A percentile compares a stretch with the other conserved stretches of the same genome.
phyloP scores from a whole-genome alignment of 2,113 vertebrate genomes.

The Chunga burmeisteri region DNA sequence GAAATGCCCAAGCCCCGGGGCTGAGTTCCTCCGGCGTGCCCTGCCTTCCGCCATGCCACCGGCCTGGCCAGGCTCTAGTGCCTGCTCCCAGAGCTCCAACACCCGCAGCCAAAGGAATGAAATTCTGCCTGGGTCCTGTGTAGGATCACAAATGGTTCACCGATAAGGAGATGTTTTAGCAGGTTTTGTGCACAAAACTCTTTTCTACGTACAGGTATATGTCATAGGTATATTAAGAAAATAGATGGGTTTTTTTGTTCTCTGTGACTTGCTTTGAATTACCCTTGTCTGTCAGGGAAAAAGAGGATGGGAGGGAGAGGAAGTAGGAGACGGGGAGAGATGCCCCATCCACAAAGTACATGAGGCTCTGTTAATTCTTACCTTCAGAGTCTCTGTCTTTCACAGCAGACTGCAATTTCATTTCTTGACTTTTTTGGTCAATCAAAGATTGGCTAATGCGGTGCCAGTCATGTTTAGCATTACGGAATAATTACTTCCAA shows the following conservation, averaged over 20 bases:
- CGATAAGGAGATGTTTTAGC: neutral
- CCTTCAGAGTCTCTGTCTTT: neutral
- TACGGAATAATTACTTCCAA: neutral
- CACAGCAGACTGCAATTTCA: neutral
- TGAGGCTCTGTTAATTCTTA: neutral
- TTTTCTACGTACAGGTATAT: neutral
- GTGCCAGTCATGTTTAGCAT: neutral
- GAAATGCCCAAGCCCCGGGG: neutral
- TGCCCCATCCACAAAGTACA: neutral
- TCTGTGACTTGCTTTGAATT: neutral
- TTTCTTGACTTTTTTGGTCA: neutral
- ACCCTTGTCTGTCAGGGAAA: neutral
- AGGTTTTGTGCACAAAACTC: neutral
- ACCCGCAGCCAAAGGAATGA: fast-evolving
- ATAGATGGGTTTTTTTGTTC: neutral
- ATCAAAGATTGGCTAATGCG: neutral
- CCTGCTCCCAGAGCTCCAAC: neutral
- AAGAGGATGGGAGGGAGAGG: neutral
- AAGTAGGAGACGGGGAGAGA: neutral
- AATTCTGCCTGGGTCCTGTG: neutral
- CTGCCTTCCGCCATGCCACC: neutral
- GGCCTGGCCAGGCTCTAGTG: neutral
- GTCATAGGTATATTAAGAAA: neutral
- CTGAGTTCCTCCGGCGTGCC: neutral
- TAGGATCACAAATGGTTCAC: neutral